A percentile compares a stretch with the other conserved stretches of the same genome.
phyloP scores from a whole-genome alignment of 2,113 vertebrate species.

The Semicossyphus pulcher region DNA sequence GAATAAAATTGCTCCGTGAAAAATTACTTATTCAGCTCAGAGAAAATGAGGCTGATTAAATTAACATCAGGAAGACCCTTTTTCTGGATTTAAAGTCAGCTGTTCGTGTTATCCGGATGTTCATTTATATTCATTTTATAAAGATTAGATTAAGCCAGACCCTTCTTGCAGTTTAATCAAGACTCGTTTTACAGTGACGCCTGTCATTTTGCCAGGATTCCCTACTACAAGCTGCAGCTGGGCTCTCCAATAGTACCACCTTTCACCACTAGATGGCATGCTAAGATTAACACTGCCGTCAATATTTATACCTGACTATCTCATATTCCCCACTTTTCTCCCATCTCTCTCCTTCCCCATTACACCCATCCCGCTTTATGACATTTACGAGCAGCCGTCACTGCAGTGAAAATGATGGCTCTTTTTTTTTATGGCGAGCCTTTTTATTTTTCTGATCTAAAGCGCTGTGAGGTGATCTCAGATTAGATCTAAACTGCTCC shows the following conservation, averaged over 20 bases:
- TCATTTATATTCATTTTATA: slow-evolving; percentile 13
- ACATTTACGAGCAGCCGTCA: slow-evolving; percentile 61
- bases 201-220: slow-evolving; percentile 16
- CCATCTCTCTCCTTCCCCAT: background rate
- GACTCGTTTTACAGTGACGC: slow-evolving; percentile 8
- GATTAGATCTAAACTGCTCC: slow-evolving; percentile 58
- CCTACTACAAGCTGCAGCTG: background rate
- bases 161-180: background rate
- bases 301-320: background rate
- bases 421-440: slow-evolving; percentile 30
- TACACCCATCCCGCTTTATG: slow-evolving; percentile 43
- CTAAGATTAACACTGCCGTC: slow-evolving; percentile 40
- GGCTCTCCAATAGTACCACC: background rate
- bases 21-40: slow-evolving; percentile 49
- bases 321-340: background rate
- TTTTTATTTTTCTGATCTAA: slow-evolving; percentile 47
- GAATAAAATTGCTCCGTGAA: slow-evolving; percentile 37
- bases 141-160: background rate
- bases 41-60: slow-evolving; percentile 26
- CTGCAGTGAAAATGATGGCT: slow-evolving; percentile 34
- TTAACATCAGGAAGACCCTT: slow-evolving; percentile 33
- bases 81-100: background rate
- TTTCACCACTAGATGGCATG: slow-evolving; percentile 76
- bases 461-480: slow-evolving; percentile 35
- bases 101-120: slow-evolving; percentile 3